These are phyloP conservation scores for Apistogramma diplotaenia DNA, from an alignment of 2,113 vertebrate genomes.

Conservation along the genomic window DNA sequence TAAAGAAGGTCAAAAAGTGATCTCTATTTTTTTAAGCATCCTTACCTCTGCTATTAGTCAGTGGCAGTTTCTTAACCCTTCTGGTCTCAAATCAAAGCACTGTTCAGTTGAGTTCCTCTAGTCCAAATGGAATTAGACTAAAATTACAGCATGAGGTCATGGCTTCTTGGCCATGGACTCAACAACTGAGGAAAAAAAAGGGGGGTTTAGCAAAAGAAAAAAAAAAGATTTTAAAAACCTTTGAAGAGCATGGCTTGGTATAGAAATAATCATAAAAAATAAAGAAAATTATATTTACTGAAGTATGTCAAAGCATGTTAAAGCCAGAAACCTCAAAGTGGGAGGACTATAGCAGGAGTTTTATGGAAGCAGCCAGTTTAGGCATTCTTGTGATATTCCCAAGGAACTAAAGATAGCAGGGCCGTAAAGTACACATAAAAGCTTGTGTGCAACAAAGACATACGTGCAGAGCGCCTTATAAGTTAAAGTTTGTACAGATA, in stretches of 20 bases:
- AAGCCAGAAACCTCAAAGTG: conserved; percentile 70
- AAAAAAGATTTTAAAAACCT: conserved; percentile 42
- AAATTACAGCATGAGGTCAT: conserved; percentile 75
- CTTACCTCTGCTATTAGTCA: conserved; percentile 64
- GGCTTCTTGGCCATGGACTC: conserved; percentile 56
- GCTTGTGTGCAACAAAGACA: conserved; percentile 22
- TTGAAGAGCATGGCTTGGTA: conserved; percentile 61
- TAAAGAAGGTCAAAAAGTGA: conserved; percentile 65
- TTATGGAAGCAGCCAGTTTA: conserved; percentile 62
- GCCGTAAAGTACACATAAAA: conserved; percentile 45
- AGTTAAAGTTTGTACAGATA: conserved; percentile 22
- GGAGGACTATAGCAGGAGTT: conserved; percentile 60
- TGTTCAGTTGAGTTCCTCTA: conserved; percentile 32
- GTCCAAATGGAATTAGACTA: conserved; percentile 64
- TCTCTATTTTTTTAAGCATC: conserved; percentile 68
- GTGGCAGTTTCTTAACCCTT: conserved; percentile 66
- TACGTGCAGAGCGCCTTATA: neutral
- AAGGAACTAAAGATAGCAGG: conserved; percentile 69
- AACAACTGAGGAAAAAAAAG: conserved; percentile 46
- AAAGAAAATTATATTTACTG: conserved; percentile 66
- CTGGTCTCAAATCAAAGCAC: conserved; percentile 58
- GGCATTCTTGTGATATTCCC: conserved; percentile 68
- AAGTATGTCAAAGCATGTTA: conserved; percentile 52
- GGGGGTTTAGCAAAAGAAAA: conserved; percentile 7
- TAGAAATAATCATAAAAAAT: conserved; percentile 71